phyloP scores from a whole-genome alignment of 2,888 invertebrate species.

The Axea sp. region DNA sequence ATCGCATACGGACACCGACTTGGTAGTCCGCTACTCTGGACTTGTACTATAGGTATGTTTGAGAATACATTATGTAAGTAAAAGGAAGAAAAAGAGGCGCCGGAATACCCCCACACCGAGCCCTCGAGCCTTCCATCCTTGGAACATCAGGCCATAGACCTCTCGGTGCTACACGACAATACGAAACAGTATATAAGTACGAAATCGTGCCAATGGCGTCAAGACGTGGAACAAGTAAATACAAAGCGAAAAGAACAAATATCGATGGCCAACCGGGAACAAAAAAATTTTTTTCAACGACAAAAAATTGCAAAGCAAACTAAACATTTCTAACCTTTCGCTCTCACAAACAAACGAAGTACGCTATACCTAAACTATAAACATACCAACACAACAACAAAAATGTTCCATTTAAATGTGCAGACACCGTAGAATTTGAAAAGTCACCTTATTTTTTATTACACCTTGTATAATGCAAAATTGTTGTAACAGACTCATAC shows the following conservation, averaged over 20 bases:
- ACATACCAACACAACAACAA: no score
- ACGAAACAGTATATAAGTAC: constrained; percentile 63
- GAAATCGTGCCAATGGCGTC: constrained; percentile 66
- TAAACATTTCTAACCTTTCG: no score
- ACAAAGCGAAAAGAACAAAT: constrained; percentile 32
- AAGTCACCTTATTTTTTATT: no score
- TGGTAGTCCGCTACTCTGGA: constrained; percentile 42
- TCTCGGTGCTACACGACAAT: constrained; percentile 68
- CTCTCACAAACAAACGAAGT: no score
- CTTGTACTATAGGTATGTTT: constrained; percentile 68
- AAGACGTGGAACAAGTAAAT: constrained; percentile 60
- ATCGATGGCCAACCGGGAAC: constrained; percentile 31
- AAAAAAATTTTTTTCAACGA: no score
- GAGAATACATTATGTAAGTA: constrained; percentile 73
- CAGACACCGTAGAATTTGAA: no score
- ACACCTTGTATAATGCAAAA: no score
- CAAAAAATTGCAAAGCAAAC: no score
- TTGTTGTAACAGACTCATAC: no score
- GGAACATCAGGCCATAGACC: constrained; percentile 75
- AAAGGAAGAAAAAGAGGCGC: constrained; percentile 66
- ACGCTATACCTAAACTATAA: no score
- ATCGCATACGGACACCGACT: constrained; percentile 21
- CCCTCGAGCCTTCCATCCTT: constrained; percentile 59
- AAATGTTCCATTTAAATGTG: no score
- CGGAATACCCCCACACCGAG: constrained; percentile 64